These are phyloP conservation scores for Alca torda DNA, from an alignment of 2,797 vertebrate species.

Conservation along the genomic window DNA sequence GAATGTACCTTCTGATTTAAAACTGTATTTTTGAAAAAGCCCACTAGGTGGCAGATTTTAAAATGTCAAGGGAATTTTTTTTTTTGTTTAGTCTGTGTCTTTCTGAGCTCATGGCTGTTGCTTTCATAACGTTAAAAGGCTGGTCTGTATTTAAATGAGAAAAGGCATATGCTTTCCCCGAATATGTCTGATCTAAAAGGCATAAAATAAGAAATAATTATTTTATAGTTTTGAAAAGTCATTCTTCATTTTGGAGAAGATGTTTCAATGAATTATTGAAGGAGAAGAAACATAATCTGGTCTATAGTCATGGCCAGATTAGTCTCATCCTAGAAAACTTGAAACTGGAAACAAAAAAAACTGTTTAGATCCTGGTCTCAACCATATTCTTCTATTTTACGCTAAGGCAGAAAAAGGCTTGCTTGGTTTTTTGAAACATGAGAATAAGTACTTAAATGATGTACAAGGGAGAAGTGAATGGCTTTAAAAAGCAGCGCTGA, in stretches of 20 bases:
- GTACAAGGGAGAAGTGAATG: neutral
- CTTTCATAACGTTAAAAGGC: neutral
- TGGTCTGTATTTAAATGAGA: neutral
- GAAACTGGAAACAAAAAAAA: neutral
- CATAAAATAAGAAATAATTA: neutral
- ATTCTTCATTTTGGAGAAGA: neutral
- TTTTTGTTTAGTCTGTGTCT: neutral
- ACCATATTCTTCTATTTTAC: neutral
- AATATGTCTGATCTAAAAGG: neutral
- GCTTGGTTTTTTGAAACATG: neutral
- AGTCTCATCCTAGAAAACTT: neutral
- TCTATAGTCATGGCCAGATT: neutral
- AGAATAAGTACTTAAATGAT: neutral
- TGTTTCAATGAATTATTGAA: neutral
- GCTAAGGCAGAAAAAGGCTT: neutral
- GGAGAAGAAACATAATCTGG: neutral
- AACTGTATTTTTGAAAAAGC: neutral
- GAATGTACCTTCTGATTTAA: neutral
- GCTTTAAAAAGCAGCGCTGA: neutral
- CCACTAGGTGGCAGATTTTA: neutral
- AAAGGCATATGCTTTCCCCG: neutral
- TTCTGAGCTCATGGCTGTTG: neutral
- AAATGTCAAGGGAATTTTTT: neutral
- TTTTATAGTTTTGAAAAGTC: neutral
- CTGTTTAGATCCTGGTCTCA: neutral